Conservation (phyloP, 2,888 invertebrate species). For the Odontocerum albicorne region DNA sequence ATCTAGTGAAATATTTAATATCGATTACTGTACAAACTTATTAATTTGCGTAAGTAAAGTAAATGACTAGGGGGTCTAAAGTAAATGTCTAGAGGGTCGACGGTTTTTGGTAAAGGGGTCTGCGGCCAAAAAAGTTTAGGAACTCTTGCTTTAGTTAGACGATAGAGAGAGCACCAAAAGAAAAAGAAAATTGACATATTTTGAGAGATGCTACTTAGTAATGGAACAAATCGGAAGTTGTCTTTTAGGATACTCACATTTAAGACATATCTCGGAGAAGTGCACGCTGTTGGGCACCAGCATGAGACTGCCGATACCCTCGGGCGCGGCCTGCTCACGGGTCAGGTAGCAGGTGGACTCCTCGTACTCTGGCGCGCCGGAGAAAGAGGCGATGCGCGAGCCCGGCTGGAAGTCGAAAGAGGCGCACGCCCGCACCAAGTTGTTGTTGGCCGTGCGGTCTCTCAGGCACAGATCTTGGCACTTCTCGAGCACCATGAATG, state of each 20-base stretch:
- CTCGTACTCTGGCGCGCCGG: conserved; percentile 81
- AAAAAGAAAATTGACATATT: too few species aligned
- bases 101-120: too few species aligned
- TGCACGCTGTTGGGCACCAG: conserved; percentile 87
- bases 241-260: conserved; percentile 74
- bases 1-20: too few species aligned
- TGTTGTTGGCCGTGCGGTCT: conserved; percentile 75
- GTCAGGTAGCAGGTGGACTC: conserved; percentile 87
- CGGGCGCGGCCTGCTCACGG: conserved; percentile 82
- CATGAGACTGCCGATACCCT: conserved; percentile 88
- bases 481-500: conserved; percentile 85
- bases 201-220: too few species aligned
- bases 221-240: too few species aligned
- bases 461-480: conserved; percentile 85
- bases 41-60: too few species aligned
- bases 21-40: too few species aligned
- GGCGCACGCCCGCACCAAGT: conserved; percentile 80
- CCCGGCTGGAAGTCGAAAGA: conserved; percentile 92
- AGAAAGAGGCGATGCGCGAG: conserved; percentile 79
- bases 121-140: too few species aligned
- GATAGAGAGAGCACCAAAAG: too few species aligned
- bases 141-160: too few species aligned
- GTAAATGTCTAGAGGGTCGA: too few species aligned
- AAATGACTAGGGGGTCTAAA: too few species aligned
- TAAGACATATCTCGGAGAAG: conserved; percentile 86